Evolutionary conservation across 2,113 vertebrate species (phyloP).

Genomic region (Chrysochloris asiatica): DNA sequence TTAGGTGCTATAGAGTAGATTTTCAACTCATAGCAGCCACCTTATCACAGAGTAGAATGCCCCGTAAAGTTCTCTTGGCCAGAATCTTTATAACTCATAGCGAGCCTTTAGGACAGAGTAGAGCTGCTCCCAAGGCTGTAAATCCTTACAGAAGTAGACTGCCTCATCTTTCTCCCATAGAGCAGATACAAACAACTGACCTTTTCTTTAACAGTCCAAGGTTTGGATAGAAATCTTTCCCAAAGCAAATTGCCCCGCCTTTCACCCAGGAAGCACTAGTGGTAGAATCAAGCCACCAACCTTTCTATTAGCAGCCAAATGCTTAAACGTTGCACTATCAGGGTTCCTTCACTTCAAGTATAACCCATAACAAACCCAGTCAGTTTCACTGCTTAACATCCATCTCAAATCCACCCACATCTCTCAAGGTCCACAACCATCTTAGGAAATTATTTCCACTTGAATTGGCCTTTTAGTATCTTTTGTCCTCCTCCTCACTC

Average conservation of each 20-base stretch:
- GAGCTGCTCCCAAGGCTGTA: too few relatives aligned
- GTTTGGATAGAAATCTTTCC: too few relatives aligned
- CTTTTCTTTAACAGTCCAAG: too few relatives aligned
- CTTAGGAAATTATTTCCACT: neutral
- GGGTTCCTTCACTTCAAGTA: neutral
- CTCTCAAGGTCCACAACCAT: neutral
- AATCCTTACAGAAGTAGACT: too few relatives aligned
- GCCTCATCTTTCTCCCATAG: too few relatives aligned
- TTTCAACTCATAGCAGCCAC: neutral
- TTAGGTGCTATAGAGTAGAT: neutral
- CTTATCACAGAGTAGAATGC: neutral
- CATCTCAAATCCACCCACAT: neutral
- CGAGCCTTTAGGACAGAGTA: too few relatives aligned
- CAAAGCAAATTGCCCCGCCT: too few relatives aligned
- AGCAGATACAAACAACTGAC: too few relatives aligned
- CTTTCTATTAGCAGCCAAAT: neutral
- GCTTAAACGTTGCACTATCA: neutral
- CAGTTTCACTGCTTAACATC: neutral
- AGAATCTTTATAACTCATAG: neutral
- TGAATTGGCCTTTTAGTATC: neutral
- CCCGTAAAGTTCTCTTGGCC: neutral
- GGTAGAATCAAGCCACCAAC: neutral
- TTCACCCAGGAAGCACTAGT: neutral
- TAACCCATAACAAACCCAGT: neutral
- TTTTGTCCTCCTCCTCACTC: neutral